These are phyloP conservation scores for Trypoxylon attenuatum DNA, from an alignment of 2,888 invertebrate species.

Conservation along the genomic window DNA sequence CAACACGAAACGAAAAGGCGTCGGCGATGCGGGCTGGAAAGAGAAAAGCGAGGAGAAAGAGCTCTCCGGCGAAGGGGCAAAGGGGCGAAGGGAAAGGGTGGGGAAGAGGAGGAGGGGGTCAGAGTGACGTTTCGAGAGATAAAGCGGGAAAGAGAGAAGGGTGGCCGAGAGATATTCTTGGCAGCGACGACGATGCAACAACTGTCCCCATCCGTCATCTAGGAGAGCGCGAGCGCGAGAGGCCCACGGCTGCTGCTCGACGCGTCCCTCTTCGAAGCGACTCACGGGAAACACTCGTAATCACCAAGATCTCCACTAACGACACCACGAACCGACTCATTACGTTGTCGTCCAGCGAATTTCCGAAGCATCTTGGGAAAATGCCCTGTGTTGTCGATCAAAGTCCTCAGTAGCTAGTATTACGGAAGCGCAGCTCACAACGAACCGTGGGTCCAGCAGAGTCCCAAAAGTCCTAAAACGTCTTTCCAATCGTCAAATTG, in stretches of 20 bases:
- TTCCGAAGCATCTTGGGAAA: constrained; percentile 17
- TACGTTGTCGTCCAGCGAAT: constrained; percentile 33
- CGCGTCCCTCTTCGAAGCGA: constrained; percentile 17
- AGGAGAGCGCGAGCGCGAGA: constrained; percentile 43
- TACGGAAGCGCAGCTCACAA: neutral
- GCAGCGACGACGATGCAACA: constrained; percentile 68
- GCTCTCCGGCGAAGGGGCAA: constrained; percentile 24
- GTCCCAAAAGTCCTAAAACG: neutral
- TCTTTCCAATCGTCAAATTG: neutral
- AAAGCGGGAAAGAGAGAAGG: constrained; percentile 29
- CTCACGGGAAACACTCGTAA: constrained; percentile 36
- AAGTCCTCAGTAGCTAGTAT: constrained; percentile 4
- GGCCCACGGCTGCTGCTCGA: constrained; percentile 35
- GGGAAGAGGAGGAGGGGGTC: constrained; percentile 13
- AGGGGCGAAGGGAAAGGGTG: constrained; percentile 12
- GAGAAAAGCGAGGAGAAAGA: neutral
- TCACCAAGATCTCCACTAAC: constrained; percentile 46
- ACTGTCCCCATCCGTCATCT: constrained; percentile 72
- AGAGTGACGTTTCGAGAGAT: constrained; percentile 51
- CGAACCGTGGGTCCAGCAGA: neutral
- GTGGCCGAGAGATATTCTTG: constrained; percentile 64
- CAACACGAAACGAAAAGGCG: constrained; percentile 41
- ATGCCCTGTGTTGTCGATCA: neutral
- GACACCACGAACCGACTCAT: constrained; percentile 24
- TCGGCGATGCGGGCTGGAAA: constrained; percentile 18